Evolutionary conservation across 2,797 vertebrate species (phyloP).

Genomic region (Alca torda): DNA sequence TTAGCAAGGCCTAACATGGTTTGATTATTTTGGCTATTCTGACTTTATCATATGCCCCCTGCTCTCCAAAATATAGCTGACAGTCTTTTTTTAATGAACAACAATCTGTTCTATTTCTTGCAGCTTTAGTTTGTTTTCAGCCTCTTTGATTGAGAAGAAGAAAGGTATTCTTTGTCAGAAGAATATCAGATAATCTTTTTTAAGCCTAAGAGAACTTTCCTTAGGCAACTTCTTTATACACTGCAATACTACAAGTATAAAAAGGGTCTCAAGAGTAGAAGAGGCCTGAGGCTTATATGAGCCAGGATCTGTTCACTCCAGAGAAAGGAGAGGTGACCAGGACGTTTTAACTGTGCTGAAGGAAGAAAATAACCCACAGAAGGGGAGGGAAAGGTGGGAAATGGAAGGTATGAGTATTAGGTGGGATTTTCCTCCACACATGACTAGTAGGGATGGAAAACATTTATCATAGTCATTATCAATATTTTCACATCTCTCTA

Average conservation of each 20-base stretch:
- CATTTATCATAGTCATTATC: background rate
- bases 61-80: background rate
- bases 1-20: background rate
- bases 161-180: slow-evolving; percentile 6
- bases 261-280: background rate
- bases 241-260: background rate
- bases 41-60: background rate
- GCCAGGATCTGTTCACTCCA: background rate
- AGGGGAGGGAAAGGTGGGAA: background rate
- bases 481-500: background rate
- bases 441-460: background rate
- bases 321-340: background rate
- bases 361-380: background rate
- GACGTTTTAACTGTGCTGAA: background rate
- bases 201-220: background rate
- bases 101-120: slow-evolving; percentile 12
- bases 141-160: background rate
- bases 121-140: slow-evolving; percentile 9
- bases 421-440: background rate
- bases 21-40: background rate
- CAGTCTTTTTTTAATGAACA: background rate
- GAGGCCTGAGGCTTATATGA: background rate
- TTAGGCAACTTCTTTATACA: background rate
- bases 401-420: background rate
- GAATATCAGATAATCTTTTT: slow-evolving; percentile 15